Conservation (phyloP, 1,140 invertebrate genomes). For the Leptopilina boulardi region DNA sequence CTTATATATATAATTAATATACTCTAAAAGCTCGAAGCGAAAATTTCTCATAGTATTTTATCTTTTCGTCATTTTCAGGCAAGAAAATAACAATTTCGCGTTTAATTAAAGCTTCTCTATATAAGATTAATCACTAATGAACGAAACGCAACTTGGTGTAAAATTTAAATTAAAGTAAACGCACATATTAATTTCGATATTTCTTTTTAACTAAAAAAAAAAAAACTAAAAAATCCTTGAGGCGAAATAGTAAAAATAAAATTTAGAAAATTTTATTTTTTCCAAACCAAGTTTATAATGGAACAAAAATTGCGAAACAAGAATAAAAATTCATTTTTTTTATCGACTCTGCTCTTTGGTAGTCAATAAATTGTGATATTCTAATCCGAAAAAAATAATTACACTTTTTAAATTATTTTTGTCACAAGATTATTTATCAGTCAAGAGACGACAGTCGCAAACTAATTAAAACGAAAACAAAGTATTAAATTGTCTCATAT, state of each 20-base stretch:
- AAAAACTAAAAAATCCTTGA: no score
- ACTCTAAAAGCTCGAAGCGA: neutral
- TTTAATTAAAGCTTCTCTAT: conserved; percentile 10
- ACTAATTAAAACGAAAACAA: neutral
- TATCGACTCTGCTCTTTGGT: conserved; percentile 12
- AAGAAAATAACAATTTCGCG: neutral
- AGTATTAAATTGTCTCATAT: neutral
- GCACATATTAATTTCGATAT: neutral
- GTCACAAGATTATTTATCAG: neutral
- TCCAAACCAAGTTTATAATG: neutral
- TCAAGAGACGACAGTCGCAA: neutral
- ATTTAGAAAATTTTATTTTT: neutral
- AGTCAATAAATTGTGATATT: neutral
- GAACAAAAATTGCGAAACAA: neutral
- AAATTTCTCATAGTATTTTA: neutral
- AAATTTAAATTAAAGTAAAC: neutral
- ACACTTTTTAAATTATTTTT: neutral
- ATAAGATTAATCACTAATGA: neutral
- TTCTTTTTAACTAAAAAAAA: no score
- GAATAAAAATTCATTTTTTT: neutral
- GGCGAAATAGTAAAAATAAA: no score
- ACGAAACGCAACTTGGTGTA: neutral
- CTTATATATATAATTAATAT: conserved; percentile 11
- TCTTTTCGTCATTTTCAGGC: neutral
- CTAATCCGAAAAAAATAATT: neutral